Base-by-base conservation (phyloP, 2,113 vertebrate species). In the Elephas maximus region DNA sequence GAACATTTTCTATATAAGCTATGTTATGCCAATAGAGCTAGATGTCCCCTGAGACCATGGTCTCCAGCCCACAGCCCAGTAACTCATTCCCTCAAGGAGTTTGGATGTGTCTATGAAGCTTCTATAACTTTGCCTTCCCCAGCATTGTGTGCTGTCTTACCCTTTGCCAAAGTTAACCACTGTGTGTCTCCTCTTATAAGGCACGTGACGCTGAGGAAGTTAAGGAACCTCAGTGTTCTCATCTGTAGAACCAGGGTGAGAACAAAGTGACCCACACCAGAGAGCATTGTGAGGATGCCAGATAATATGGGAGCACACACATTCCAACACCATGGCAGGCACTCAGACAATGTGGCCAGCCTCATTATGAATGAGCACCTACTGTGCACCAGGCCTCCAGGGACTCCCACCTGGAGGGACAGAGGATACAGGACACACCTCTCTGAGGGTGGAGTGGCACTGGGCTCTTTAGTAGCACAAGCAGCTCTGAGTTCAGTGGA, bases 241-340 rank as follows among this genome's bases (percentile, higher is more conserved):
- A 8, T n/a, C 60, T 41, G 30, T 63, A 44, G 51, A 41, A 12
- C 11, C 44, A 28, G 28, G 24, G 8, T 30, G 77, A 41, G 80
- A 28, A 76, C 26, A 1, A 85, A 90, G 73, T n/a, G 2, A 8
- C 65, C 51, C 51, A 8, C 0, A 6, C 9, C 12, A 1, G 23
- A 24, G 48, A 37, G 53, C 5, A 2, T 2, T 8, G 9, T 4
- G 17, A 28, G 24, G 33, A 2, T 24, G 23, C 23, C 24, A 26
- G 8, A 28, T 2, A 1, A 11, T 21, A 20, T 8, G 26, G 76
- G 48, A 30, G 23, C 15, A 3, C 24, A 24, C 4, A 11, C 8
- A 73, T 0, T 0, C 0, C 6, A 37, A 24, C 15, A 12, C 57
- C 15, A 0, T 0, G 57, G 33, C 20, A 76, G 67, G 21, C 15